These are phyloP conservation scores for Lepus timidus DNA, from an alignment of 2,113 vertebrate genomes.

Conservation along the genomic window DNA sequence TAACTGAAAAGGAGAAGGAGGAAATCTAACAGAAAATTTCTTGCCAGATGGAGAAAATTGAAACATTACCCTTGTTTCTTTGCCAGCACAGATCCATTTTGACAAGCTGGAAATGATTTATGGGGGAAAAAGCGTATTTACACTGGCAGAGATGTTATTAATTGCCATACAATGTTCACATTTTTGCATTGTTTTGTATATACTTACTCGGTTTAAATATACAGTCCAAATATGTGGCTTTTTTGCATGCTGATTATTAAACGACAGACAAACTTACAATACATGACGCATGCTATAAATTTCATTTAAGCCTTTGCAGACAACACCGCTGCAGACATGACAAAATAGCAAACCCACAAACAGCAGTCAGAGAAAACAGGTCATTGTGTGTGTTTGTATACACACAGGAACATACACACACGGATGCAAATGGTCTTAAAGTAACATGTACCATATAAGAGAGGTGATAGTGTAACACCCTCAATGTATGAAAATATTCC, in stretches of 20 bases:
- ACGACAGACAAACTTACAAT: slow-evolving; percentile 84
- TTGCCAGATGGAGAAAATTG: slow-evolving; percentile 91
- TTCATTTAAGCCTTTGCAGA: slow-evolving; percentile 82
- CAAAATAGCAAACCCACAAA: slow-evolving; percentile 79
- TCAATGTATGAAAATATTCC: slow-evolving; percentile 86
- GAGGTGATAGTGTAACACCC: slow-evolving; percentile 83
- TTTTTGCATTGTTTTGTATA: slow-evolving; percentile 88
- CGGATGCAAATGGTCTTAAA: slow-evolving; percentile 52
- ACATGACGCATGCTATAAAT: slow-evolving; percentile 84
- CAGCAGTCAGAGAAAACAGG: slow-evolving; percentile 80
- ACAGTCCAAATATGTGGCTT: slow-evolving; percentile 77
- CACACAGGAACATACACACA: not conserved
- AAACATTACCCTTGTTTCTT: slow-evolving; percentile 90
- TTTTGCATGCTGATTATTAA: slow-evolving; percentile 85
- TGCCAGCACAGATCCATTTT: slow-evolving; percentile 91
- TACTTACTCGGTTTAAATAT: slow-evolving; percentile 83
- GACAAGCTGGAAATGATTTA: slow-evolving; percentile 91
- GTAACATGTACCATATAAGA: slow-evolving; percentile 72
- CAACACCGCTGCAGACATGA: slow-evolving; percentile 77
- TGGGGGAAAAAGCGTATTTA: slow-evolving; percentile 85
- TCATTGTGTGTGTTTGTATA: slow-evolving; percentile 64
- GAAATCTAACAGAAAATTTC: slow-evolving; percentile 89
- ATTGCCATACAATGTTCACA: slow-evolving; percentile 85
- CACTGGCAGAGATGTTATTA: slow-evolving; percentile 87
- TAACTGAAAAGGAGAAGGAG: slow-evolving; percentile 83